Evolutionary conservation across 2,888 invertebrate genomes (phyloP).

Genomic region (Proisotoma minuta): DNA sequence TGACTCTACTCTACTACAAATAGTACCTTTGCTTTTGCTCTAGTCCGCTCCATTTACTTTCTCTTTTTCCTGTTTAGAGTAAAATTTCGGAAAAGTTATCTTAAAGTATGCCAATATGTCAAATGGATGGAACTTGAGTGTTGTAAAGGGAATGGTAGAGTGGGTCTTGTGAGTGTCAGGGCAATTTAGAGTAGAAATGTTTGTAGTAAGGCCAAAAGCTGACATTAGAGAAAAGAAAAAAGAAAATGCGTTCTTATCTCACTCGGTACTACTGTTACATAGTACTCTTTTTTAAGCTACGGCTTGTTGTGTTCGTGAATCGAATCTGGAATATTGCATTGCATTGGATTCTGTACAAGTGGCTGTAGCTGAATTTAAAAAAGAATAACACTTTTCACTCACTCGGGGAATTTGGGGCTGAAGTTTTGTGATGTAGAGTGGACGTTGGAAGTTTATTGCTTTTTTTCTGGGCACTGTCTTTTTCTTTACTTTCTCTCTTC

Average conservation of each 20-base stretch:
- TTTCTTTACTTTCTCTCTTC: not conserved
- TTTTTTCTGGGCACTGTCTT: not conserved
- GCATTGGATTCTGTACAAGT: not conserved
- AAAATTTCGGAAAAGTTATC: no score
- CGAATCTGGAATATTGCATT: not conserved
- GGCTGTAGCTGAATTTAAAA: not conserved
- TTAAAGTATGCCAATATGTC: slow-evolving; percentile 5
- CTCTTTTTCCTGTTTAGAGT: no score
- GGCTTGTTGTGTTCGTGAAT: slow-evolving; percentile 4
- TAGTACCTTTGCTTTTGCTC: no score
- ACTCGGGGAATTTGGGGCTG: not conserved
- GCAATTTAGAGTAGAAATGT: slow-evolving; percentile 2
- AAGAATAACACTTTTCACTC: not conserved
- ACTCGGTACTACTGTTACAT: not conserved
- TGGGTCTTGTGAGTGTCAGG: slow-evolving; percentile 1
- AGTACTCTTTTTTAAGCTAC: not conserved
- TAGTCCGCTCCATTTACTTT: no score
- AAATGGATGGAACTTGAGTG: slow-evolving; percentile 1
- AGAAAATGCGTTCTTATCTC: not conserved
- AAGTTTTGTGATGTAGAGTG: slow-evolving; percentile 9
- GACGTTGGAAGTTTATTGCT: slow-evolving; percentile 12
- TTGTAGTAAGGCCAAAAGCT: not conserved
- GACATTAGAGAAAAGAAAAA: not conserved
- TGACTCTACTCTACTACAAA: no score
- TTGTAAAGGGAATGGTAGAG: not conserved